Evolutionary conservation across 2,113 vertebrate species (phyloP).

Genomic region (Paratilapia polleni): DNA sequence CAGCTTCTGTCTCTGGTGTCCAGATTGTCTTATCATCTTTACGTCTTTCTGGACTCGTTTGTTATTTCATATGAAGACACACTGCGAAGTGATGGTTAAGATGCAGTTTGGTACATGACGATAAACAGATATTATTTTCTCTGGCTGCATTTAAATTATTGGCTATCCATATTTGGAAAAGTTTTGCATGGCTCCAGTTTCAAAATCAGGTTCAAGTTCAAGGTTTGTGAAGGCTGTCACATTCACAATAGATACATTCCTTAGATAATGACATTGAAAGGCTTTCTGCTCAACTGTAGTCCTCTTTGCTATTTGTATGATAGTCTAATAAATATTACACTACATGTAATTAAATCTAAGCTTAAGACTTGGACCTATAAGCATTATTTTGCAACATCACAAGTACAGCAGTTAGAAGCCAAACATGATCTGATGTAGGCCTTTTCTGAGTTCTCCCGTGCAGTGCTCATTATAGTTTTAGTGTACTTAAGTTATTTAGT

Average conservation of each 20-base stretch:
- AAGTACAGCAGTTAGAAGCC: neutral
- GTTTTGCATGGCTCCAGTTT: neutral
- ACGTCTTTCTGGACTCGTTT: neutral
- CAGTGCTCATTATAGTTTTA: neutral
- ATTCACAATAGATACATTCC: neutral
- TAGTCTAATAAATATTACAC: neutral
- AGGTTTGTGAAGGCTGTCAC: neutral
- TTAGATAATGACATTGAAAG: neutral
- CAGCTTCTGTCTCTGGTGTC: neutral
- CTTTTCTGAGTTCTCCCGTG: neutral
- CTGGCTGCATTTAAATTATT: neutral
- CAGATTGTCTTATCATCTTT: conserved; percentile 1
- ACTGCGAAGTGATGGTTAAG: neutral
- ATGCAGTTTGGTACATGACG: neutral
- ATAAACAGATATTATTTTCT: neutral
- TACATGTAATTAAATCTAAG: neutral
- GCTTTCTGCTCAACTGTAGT: neutral
- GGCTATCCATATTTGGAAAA: neutral
- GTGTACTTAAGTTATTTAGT: neutral
- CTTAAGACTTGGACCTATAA: neutral
- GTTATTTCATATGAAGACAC: neutral
- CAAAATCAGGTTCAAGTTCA: neutral
- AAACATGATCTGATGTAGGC: neutral
- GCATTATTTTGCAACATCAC: neutral
- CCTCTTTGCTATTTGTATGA: neutral